Conservation (phyloP, 2,888 invertebrate species). For the Conchocele bisecta region DNA sequence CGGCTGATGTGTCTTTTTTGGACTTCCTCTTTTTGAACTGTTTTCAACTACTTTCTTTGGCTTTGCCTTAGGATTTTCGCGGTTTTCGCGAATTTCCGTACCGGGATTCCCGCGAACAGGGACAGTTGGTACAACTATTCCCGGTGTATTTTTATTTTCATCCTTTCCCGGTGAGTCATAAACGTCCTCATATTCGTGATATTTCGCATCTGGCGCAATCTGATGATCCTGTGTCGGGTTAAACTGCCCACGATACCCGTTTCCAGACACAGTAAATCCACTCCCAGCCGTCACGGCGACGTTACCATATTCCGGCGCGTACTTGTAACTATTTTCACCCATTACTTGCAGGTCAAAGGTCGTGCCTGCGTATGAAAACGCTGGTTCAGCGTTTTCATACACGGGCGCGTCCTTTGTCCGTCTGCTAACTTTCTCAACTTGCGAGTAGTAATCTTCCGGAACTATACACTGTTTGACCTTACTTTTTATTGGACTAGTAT, state of each 20-base stretch:
- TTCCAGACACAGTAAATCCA: not conserved
- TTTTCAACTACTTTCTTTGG: too few species aligned
- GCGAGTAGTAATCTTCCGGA: constrained; percentile 53
- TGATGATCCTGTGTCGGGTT: constrained; percentile 12
- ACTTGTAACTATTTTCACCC: not conserved
- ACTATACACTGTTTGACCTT: constrained; percentile 54
- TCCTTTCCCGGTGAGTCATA: constrained; percentile 37
- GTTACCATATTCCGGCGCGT: not conserved
- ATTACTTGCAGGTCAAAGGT: not conserved
- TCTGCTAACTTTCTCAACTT: not conserved
- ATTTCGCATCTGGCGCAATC: constrained; percentile 51
- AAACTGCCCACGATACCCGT: constrained; percentile 1
- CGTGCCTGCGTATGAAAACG: constrained; percentile 6
- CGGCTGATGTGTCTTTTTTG: too few species aligned
- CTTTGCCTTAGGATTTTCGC: not conserved
- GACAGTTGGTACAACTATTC: too few species aligned
- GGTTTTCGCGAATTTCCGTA: not conserved
- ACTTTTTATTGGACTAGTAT: constrained; percentile 40
- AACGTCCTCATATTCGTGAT: constrained; percentile 60
- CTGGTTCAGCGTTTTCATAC: constrained; percentile 10
- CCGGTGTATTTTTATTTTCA: too few species aligned
- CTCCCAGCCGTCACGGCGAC: not conserved
- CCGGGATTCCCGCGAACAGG: not conserved
- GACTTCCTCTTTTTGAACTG: not conserved
- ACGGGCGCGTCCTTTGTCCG: not conserved